These are phyloP conservation scores for Setipinna tenuifilis DNA, from an alignment of 2,797 vertebrate genomes.

Conservation along the genomic window DNA sequence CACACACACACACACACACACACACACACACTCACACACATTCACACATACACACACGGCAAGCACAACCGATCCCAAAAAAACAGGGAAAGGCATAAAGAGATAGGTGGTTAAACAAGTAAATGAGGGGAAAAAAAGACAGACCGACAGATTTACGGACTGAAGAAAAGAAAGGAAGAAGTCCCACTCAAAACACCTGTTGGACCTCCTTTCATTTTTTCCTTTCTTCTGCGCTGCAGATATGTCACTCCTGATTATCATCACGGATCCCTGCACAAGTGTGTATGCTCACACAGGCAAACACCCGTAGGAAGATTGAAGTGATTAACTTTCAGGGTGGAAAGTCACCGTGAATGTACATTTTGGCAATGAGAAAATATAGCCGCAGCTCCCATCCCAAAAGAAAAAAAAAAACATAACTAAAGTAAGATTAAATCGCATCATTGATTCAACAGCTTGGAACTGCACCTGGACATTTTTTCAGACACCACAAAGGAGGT, in stretches of 20 bases:
- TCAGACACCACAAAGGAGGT: background rate
- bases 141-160: slow-evolving; percentile 22
- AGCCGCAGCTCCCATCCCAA: background rate
- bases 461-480: background rate
- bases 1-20: slow-evolving; percentile 47
- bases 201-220: slow-evolving; percentile 80
- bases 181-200: slow-evolving; percentile 87
- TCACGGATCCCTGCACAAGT: slow-evolving; percentile 32
- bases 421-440: background rate
- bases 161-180: slow-evolving; percentile 26
- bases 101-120: slow-evolving; percentile 34
- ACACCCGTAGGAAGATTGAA: background rate
- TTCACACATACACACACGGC: slow-evolving; percentile 55
- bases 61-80: slow-evolving; percentile 61
- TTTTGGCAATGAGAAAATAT: background rate
- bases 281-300: background rate
- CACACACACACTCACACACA: slow-evolving; percentile 52
- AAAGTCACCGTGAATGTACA: background rate
- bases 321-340: background rate
- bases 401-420: background rate
- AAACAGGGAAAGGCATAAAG: slow-evolving; percentile 39
- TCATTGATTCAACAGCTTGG: no score
- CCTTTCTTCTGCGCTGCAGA: slow-evolving; percentile 71
- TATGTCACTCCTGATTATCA: slow-evolving; percentile 80
- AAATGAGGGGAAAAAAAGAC: slow-evolving; percentile 47